Percentiles rank a stretch among this genome's conserved stretches.
Evolutionary conservation across 2,113 vertebrate species (phyloP).

Genomic region (Oriolus oriolus): DNA sequence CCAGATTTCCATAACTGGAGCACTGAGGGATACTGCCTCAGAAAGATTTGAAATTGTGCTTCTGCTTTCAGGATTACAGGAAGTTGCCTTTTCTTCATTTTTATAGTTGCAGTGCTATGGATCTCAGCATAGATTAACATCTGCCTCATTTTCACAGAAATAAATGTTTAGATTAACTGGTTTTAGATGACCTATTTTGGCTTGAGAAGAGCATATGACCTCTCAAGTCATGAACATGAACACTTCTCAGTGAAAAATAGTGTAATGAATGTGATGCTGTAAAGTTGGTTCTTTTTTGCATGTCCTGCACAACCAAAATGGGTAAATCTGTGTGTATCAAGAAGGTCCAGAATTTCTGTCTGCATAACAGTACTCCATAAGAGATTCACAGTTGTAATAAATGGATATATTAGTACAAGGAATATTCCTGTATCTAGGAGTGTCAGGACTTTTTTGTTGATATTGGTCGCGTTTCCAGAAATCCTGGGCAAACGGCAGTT

Average conservation of each 20-base stretch:
- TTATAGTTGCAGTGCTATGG: neutral
- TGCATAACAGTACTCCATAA: neutral
- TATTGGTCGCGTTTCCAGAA: accelerated
- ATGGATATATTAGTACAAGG: neutral
- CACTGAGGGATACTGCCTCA: neutral
- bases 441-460: neutral
- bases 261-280: neutral
- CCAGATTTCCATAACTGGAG: neutral
- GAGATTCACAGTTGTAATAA: neutral
- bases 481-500: neutral
- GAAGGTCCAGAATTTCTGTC: neutral
- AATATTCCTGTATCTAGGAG: neutral
- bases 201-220: neutral
- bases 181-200: neutral
- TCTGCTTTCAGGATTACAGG: neutral
- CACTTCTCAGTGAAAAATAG: neutral
- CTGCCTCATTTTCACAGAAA: neutral
- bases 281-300: neutral
- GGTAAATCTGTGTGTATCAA: neutral
- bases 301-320: neutral
- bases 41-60: neutral
- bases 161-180: neutral
- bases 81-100: neutral
- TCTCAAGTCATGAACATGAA: neutral
- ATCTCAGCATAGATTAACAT: neutral